A percentile compares a stretch with the other conserved stretches of the same genome.
Evolutionary conservation across 2,113 vertebrate genomes (phyloP).

Genomic region (Heteronetta atricapilla): DNA sequence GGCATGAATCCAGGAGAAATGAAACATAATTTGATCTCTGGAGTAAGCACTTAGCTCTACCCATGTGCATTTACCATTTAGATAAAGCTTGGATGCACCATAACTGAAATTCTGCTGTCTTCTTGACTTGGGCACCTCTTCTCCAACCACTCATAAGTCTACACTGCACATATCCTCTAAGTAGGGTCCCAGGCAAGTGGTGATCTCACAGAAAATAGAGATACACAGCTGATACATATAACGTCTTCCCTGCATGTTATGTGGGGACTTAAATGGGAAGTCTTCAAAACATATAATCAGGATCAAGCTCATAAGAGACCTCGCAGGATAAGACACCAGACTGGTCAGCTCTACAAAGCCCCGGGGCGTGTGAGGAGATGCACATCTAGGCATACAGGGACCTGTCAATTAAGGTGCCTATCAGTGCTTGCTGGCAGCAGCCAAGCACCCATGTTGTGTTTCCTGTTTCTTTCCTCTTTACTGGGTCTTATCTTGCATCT

Average conservation of each 20-base stretch:
- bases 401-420: background rate
- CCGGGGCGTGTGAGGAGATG: background rate
- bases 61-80: background rate
- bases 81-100: rapidly evolving
- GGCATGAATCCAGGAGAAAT: background rate
- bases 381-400: background rate
- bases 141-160: background rate
- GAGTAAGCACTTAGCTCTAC: background rate
- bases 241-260: background rate
- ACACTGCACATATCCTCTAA: background rate
- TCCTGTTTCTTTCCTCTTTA: background rate
- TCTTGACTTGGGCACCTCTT: background rate
- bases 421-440: background rate
- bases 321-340: background rate
- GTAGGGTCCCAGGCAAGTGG: background rate
- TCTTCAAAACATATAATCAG: background rate
- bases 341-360: background rate
- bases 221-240: too few species aligned
- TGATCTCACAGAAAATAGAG: background rate
- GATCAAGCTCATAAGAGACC: background rate
- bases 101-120: background rate
- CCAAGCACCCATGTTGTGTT: background rate
- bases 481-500: background rate
- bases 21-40: background rate
- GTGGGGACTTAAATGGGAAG: background rate